Conservation (phyloP, 2,888 invertebrate genomes). For the Spilarctia lutea region DNA sequence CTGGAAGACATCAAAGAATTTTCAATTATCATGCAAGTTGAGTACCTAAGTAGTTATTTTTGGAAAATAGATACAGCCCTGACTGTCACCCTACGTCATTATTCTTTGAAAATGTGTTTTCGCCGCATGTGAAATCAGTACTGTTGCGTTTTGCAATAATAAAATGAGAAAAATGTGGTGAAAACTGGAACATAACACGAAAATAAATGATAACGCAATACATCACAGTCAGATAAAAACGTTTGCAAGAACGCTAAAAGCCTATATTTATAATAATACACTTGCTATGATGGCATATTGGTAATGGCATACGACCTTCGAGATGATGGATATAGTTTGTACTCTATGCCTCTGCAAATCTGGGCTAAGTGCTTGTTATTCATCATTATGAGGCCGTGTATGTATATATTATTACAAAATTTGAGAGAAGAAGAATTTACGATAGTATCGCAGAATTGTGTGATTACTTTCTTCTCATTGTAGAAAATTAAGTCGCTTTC, state of each 20-base stretch:
- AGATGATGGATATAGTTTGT: constrained; percentile 13
- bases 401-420: constrained; percentile 19
- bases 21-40: no score
- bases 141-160: no score
- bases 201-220: background rate
- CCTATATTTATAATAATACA: constrained; percentile 6
- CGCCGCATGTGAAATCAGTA: background rate
- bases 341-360: constrained; percentile 23
- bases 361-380: constrained; percentile 33
- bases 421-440: no score
- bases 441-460: no score
- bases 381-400: constrained; percentile 39
- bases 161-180: background rate
- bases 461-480: background rate
- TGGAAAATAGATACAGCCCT: no score
- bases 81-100: no score
- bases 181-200: background rate
- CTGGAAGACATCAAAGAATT: no score
- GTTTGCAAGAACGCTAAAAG: constrained; percentile 1
- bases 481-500: no score
- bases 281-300: constrained; percentile 7
- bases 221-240: background rate
- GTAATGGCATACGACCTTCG: constrained; percentile 20
- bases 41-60: no score
- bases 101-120: no score